Evolutionary conservation across 2,113 vertebrate genomes (phyloP).

Genomic region (Spermophilus dauricus): DNA sequence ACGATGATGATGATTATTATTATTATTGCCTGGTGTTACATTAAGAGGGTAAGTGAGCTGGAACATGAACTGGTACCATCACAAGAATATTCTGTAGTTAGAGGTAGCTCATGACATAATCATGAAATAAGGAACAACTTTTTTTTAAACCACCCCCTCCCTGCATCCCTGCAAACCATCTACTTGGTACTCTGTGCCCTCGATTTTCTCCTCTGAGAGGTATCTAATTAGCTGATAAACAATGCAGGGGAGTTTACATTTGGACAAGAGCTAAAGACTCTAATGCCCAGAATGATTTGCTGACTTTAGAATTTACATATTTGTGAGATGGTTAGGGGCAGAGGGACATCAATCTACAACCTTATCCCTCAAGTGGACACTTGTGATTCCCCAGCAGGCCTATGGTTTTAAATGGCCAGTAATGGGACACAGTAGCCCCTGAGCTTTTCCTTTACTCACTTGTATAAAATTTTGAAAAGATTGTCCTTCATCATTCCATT

Average conservation of each 20-base stretch:
- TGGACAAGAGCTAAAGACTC: slow-evolving; percentile 42
- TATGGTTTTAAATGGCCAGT: slow-evolving; percentile 3
- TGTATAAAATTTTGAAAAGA: background rate
- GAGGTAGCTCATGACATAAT: slow-evolving; percentile 28
- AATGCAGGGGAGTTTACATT: slow-evolving; percentile 40
- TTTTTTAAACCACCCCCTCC: background rate
- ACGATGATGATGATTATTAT: too few relatives aligned
- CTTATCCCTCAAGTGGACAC: slow-evolving; percentile 12
- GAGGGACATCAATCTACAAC: background rate
- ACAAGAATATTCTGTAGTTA: background rate
- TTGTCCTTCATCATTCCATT: background rate
- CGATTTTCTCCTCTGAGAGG: slow-evolving; percentile 1
- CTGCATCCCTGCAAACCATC: background rate
- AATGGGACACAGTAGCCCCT: background rate
- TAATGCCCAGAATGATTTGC: background rate
- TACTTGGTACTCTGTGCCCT: background rate
- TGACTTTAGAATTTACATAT: background rate
- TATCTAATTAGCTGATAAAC: slow-evolving; percentile 30
- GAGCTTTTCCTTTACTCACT: slow-evolving; percentile 18
- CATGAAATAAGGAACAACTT: background rate
- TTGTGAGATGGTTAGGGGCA: slow-evolving; percentile 25
- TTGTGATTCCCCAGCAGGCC: slow-evolving; percentile 45
- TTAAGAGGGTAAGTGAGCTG: background rate
- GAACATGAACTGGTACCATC: background rate
- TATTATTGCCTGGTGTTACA: background rate